phyloP scores from a whole-genome alignment of 2,888 invertebrate species.

The Steinernema hermaphroditum region DNA sequence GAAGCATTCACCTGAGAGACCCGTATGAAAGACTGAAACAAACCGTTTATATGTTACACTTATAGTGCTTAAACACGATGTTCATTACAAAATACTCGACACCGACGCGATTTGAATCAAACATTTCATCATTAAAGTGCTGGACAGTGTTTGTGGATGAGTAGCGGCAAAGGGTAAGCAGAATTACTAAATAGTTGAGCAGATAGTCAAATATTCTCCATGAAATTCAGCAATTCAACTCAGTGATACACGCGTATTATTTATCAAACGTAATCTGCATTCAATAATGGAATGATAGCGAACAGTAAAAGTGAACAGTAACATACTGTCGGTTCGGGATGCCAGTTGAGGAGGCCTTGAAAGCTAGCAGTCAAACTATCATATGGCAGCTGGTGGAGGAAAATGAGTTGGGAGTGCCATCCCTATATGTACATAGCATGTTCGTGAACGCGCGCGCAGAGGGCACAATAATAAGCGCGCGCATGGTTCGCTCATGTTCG shows the following conservation, averaged over 20 bases:
- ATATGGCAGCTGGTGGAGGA: not conserved
- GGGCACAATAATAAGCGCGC: slow-evolving; percentile 30
- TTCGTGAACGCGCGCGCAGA: not conserved
- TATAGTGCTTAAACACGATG: too few species aligned
- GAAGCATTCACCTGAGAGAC: slow-evolving; percentile 28
- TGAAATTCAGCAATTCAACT: too few species aligned
- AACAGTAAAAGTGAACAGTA: too few species aligned
- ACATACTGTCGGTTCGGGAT: too few species aligned
- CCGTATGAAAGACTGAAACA: slow-evolving; percentile 28
- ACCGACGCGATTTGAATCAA: too few species aligned
- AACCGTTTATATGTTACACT: not conserved
- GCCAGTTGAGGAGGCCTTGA: too few species aligned
- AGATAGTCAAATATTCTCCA: too few species aligned
- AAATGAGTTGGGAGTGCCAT: not conserved
- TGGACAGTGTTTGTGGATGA: not conserved
- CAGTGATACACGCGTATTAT: too few species aligned
- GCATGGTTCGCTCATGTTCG: slow-evolving; percentile 30
- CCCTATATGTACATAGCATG: slow-evolving; percentile 6
- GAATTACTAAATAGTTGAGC: not conserved
- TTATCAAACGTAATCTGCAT: too few species aligned
- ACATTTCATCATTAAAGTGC: too few species aligned
- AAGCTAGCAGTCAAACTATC: not conserved
- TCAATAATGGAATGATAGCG: too few species aligned
- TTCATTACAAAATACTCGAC: too few species aligned
- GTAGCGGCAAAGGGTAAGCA: not conserved